These are phyloP conservation scores for Cavia porcellus DNA, from an alignment of 2,113 vertebrate species.

Conservation along the genomic window DNA sequence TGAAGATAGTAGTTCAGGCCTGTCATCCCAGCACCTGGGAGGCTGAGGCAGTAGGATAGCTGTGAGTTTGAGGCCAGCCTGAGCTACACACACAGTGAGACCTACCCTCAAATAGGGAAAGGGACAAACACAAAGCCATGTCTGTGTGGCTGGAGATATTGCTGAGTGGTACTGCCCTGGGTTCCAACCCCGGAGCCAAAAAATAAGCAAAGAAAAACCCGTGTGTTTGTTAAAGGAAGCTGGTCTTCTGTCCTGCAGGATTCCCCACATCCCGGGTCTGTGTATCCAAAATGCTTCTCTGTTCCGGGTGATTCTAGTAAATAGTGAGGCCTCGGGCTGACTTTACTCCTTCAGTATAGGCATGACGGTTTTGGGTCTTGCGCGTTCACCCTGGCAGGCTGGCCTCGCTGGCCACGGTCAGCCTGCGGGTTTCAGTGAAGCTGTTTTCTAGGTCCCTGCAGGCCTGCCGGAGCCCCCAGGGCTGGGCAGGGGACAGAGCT, in stretches of 20 bases:
- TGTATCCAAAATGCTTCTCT: background rate
- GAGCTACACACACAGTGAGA: background rate
- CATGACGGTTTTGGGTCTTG: background rate
- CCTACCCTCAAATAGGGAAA: background rate
- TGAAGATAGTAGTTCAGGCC: background rate
- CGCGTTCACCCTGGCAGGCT: background rate
- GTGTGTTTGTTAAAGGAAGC: constrained; percentile 4
- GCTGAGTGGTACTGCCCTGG: background rate
- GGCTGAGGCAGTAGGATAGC: background rate
- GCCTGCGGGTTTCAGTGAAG: constrained; percentile 36
- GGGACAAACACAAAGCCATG: background rate
- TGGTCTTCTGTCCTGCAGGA: background rate
- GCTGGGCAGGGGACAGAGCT: constrained; percentile 60
- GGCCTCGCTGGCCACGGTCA: background rate
- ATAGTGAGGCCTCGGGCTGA: background rate
- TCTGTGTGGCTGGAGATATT: background rate
- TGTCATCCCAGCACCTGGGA: background rate
- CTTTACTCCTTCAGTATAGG: background rate
- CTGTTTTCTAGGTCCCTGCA: background rate
- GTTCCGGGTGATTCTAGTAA: background rate
- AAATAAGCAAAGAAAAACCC: background rate
- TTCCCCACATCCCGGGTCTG: background rate
- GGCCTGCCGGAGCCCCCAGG: background rate
- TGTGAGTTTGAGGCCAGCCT: background rate
- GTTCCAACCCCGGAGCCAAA: background rate